Evolutionary conservation across 30 jellyfish, hydroid and myxozoan species (phyloP).

Genomic region (Aurelia aurita): DNA sequence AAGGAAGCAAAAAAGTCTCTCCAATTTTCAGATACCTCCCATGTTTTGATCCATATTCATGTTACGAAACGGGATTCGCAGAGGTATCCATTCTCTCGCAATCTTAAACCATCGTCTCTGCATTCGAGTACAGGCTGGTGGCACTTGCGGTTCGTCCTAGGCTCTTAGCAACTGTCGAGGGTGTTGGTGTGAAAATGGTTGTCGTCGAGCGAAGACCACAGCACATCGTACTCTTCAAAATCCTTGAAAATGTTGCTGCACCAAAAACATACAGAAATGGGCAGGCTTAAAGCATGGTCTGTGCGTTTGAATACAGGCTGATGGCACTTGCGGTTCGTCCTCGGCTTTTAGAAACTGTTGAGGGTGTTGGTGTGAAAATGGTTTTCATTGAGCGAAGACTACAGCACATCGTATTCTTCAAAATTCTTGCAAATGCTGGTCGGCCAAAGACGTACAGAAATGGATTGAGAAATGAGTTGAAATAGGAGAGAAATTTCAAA

Average conservation of each 20-base stretch:
- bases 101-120: too few species aligned
- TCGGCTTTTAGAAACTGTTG: too few species aligned
- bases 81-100: too few species aligned
- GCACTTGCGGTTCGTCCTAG: not conserved
- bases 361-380: too few species aligned
- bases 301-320: not conserved
- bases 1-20: too few species aligned
- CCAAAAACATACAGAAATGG: conserved; percentile 46
- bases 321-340: not conserved
- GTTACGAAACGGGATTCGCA: too few species aligned
- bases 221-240: conserved; percentile 2
- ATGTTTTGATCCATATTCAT: too few species aligned
- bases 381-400: not conserved
- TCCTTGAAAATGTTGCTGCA: conserved; percentile 39
- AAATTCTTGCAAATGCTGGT: conserved; percentile 43
- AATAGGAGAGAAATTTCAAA: conserved; percentile 30
- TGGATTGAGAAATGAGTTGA: conserved; percentile 41
- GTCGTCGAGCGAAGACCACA: not conserved
- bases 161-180: too few species aligned
- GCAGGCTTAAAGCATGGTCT: too few species aligned
- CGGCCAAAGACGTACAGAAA: conserved; percentile 43
- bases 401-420: conserved; percentile 13
- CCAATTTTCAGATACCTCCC: too few species aligned
- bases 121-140: not conserved
- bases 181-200: too few species aligned